Conservation (phyloP, 2,797 vertebrate genomes). For the Coracias cyanogaster region DNA sequence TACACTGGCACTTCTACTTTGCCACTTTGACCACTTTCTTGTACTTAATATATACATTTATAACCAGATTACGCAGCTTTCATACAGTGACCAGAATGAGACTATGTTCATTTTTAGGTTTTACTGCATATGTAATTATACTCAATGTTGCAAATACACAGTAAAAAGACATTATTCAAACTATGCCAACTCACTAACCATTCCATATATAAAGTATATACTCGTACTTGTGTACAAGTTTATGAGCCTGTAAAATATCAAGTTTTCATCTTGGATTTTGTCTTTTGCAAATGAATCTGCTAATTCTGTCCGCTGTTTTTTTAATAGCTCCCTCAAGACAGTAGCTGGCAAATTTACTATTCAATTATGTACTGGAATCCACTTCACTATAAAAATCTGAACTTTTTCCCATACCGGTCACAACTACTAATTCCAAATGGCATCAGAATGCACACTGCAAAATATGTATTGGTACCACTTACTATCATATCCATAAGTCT, state of each 20-base stretch:
- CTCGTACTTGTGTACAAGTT: not conserved
- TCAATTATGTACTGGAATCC: not conserved
- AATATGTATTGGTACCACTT: not conserved
- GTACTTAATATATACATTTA: not conserved
- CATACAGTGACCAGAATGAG: not conserved
- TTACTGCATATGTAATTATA: not conserved
- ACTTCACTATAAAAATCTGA: not conserved
- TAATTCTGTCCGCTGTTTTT: conserved; percentile 4
- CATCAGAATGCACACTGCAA: not conserved
- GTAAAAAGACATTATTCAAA: not conserved
- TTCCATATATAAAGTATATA: not conserved
- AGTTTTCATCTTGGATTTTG: not conserved
- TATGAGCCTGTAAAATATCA: not conserved
- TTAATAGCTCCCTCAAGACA: not conserved
- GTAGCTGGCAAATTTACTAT: not conserved
- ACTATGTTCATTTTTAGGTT: not conserved
- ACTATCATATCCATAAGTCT: not conserved
- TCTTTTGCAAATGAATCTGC: not conserved
- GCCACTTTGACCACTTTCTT: not conserved
- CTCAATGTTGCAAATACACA: not conserved
- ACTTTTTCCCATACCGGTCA: not conserved
- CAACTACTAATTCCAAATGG: not conserved
- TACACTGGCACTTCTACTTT: not conserved
- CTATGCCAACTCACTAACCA: not conserved
- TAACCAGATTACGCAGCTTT: not conserved